These are phyloP conservation scores for Synanthedon vespiformis DNA, from an alignment of 2,888 invertebrate genomes.

Conservation along the genomic window DNA sequence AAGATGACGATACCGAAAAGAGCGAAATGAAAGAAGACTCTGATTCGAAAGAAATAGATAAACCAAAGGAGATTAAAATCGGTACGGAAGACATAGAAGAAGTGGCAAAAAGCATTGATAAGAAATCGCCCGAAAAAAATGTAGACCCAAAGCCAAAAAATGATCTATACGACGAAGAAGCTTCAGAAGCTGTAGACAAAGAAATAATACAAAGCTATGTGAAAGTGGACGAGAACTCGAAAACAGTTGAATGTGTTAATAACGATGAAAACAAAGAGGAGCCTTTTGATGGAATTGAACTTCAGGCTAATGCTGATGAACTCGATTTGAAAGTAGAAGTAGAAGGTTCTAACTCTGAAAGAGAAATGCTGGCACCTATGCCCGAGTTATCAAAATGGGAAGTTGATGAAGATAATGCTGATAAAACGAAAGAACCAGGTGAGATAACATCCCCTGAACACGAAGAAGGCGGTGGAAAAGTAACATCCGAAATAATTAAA, in stretches of 20 bases:
- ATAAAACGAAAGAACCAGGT: slow-evolving; percentile 55
- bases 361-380: slow-evolving; percentile 77
- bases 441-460: slow-evolving; percentile 59
- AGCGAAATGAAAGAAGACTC: slow-evolving; percentile 31
- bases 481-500: slow-evolving; percentile 89
- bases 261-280: slow-evolving; percentile 59
- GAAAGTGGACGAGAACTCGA: slow-evolving; percentile 41
- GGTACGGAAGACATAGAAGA: slow-evolving; percentile 17
- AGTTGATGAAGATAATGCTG: slow-evolving; percentile 71
- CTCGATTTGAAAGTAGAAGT: slow-evolving; percentile 66
- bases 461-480: slow-evolving; percentile 74
- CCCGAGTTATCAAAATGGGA: slow-evolving; percentile 93
- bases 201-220: slow-evolving; percentile 70
- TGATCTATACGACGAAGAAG: slow-evolving; percentile 68
- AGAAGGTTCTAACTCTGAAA: slow-evolving; percentile 35
- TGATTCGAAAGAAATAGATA: slow-evolving; percentile 32
- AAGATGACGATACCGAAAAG: slow-evolving; percentile 32
- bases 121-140: slow-evolving; percentile 17
- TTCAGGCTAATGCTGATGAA: slow-evolving; percentile 69
- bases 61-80: slow-evolving; percentile 11
- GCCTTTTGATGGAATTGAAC: slow-evolving; percentile 69
- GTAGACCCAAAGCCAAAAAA: slow-evolving; percentile 21
- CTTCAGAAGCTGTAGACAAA: slow-evolving; percentile 66
- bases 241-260: slow-evolving; percentile 24
- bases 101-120: slow-evolving; percentile 15